Percentiles rank a stretch among this genome's conserved stretches.
Conservation (phyloP, 2,888 invertebrate species). For the Napeogenes sylphis region DNA sequence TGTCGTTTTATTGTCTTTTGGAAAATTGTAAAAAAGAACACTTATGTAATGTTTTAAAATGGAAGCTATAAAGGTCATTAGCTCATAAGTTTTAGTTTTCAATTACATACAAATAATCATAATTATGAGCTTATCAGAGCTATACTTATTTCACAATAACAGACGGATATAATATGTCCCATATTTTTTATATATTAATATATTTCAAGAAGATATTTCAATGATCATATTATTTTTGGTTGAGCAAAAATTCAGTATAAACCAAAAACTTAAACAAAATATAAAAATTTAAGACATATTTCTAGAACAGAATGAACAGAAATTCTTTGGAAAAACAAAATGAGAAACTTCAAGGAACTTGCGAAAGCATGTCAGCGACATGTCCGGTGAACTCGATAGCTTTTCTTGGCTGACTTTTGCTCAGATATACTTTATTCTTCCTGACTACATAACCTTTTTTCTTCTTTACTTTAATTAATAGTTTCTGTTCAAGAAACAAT, state of each 20-base stretch:
- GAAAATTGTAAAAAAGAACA: too few species aligned
- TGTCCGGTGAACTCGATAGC: conserved; percentile 15
- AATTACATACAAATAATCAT: too few species aligned
- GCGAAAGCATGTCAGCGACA: conserved; percentile 21
- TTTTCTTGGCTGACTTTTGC: conserved; percentile 18
- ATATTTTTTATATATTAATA: too few species aligned
- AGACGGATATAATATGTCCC: too few species aligned
- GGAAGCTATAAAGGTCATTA: too few species aligned
- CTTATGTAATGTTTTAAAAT: too few species aligned
- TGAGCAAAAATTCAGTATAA: background rate
- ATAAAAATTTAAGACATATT: background rate
- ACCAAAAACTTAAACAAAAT: background rate
- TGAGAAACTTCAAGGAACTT: conserved; percentile 19
- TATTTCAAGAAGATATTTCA: too few species aligned
- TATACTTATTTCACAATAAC: too few species aligned
- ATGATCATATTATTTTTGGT: too few species aligned
- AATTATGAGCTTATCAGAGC: too few species aligned
- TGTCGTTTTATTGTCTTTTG: too few species aligned
- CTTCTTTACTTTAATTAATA: background rate
- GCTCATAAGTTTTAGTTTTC: too few species aligned
- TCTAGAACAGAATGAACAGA: conserved; percentile 1
- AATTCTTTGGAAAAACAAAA: conserved; percentile 10
- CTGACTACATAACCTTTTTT: conserved; percentile 4
- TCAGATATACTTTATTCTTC: conserved; percentile 8
- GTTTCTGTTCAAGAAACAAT: background rate